phyloP scores from a whole-genome alignment of 1,140 invertebrate genomes.

The Atopsyche davidsoni region DNA sequence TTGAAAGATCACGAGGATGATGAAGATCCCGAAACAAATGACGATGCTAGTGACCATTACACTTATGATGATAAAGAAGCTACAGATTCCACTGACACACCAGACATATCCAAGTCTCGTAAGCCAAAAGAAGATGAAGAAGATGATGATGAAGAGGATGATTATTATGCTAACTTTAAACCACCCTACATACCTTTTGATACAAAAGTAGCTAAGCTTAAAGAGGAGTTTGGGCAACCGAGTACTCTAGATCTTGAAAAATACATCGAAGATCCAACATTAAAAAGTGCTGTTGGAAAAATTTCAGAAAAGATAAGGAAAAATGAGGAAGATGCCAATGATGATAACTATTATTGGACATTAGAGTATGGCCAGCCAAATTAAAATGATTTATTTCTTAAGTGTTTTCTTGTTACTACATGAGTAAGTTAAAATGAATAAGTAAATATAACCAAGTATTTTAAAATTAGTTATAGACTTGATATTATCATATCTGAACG shows the following conservation, averaged over 20 bases:
- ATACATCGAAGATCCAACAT: conserved; percentile 29
- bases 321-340: conserved; percentile 37
- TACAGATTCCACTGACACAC: neutral
- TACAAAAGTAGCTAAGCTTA: neutral
- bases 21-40: conserved; percentile 29
- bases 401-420: too few relatives aligned
- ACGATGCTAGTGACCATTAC: conserved; percentile 30
- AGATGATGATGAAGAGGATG: conserved; percentile 37
- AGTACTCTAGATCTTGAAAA: conserved; percentile 26
- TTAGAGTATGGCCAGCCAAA: conserved; percentile 41
- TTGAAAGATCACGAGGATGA: conserved; percentile 23
- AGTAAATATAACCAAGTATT: too few relatives aligned
- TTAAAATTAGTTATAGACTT: too few relatives aligned
- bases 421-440: too few relatives aligned
- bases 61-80: conserved; percentile 24
- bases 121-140: conserved; percentile 31
- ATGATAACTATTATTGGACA: conserved; percentile 47
- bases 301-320: conserved; percentile 40
- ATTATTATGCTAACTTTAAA: conserved; percentile 41
- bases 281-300: conserved; percentile 37
- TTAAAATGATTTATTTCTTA: conserved; percentile 12
- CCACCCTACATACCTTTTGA: too few relatives aligned
- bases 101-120: conserved; percentile 11
- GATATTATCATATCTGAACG: too few relatives aligned
- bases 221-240: too few relatives aligned